Evolutionary conservation across 2,797 vertebrate genomes (phyloP).

Genomic region (Remorina albescens): DNA sequence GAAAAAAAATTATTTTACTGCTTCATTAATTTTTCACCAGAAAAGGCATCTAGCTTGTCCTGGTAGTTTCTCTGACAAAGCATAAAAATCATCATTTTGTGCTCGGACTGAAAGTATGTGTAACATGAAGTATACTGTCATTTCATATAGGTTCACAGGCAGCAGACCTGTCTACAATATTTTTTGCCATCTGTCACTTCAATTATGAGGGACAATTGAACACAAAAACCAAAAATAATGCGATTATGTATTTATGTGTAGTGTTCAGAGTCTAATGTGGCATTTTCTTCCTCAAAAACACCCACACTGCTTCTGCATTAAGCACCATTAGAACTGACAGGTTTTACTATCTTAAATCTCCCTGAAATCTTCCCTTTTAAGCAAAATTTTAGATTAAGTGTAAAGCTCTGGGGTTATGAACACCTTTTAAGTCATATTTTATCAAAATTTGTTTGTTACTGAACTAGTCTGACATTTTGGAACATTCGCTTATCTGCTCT

Average conservation of each 20-base stretch:
- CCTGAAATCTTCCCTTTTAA: background rate
- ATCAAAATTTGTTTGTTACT: conserved; percentile 2
- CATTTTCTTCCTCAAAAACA: conserved; percentile 25
- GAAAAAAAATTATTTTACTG: conserved; percentile 22
- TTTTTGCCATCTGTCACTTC: conserved; percentile 15
- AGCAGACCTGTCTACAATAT: conserved; percentile 4
- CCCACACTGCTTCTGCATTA: conserved; percentile 13
- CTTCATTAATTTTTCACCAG: conserved; percentile 37
- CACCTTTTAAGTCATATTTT: conserved; percentile 1
- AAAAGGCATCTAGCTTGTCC: too few species aligned
- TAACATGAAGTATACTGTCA: conserved; percentile 6
- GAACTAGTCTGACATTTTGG: background rate
- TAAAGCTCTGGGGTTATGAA: background rate
- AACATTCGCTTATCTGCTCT: background rate
- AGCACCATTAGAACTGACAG: background rate
- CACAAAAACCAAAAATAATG: conserved; percentile 50
- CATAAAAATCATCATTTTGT: conserved; percentile 1
- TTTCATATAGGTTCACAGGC: conserved; percentile 19
- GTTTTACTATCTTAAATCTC: conserved; percentile 25
- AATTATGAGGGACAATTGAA: conserved; percentile 42
- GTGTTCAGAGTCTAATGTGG: conserved; percentile 35
- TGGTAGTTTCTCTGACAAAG: conserved; percentile 10
- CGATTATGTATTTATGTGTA: conserved; percentile 11
- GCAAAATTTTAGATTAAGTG: conserved; percentile 3
- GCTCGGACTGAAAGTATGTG: conserved; percentile 22